Base-by-base conservation (phyloP, 2,113 vertebrate species). In the Pangasianodon hypophthalmus region DNA sequence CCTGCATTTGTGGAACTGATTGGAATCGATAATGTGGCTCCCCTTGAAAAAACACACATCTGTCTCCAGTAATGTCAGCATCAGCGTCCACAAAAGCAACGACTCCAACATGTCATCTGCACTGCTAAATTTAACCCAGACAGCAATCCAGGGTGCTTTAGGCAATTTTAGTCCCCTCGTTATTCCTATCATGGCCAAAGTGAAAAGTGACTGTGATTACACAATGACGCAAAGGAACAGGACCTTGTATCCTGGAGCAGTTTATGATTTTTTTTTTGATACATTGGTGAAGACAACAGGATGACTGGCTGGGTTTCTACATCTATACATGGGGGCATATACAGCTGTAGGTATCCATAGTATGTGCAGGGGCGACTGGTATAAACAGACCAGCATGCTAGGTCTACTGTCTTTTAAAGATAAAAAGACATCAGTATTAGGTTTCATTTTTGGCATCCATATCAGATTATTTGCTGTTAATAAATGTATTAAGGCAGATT, bases 41-140 rank as follows among this genome's bases (percentile, higher is more conserved):
- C 41, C 14, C 14, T 18, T 58, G 8, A 58, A 58, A 88, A 13
- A 32, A 18, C 62, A 46, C n/a, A 86, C 73, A 73, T 86, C 84
- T 86, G 64, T 88, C 54, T 69, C 67, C 79, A 79, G 52, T 37
- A 77, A 84, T 6, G 64, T 58, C 80, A 84, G 29, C 54, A 64
- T 50, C 46, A 52, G n/a, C 7, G 8, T 67, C 71, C 26, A 50
- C 24, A 13, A 50, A 84, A n/a, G 48, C 48, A 73, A 37, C 5
- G 29, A n/a, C 50, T 52, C 19, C 58, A 77, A 77, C 44, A 89
- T 50, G 56, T 77, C 84, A 91, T 86, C 75, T 88, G 87, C 18
- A 48, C 16, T 46, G 69, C 29, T 84, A 84, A 89, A 80, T 87
- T 44, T 88, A 86, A 82, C 77, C 56, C 19, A 90, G 56, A 73